Base-by-base conservation (phyloP, 92 coral and sea anemone species). In the Heteractis magnifica region DNA sequence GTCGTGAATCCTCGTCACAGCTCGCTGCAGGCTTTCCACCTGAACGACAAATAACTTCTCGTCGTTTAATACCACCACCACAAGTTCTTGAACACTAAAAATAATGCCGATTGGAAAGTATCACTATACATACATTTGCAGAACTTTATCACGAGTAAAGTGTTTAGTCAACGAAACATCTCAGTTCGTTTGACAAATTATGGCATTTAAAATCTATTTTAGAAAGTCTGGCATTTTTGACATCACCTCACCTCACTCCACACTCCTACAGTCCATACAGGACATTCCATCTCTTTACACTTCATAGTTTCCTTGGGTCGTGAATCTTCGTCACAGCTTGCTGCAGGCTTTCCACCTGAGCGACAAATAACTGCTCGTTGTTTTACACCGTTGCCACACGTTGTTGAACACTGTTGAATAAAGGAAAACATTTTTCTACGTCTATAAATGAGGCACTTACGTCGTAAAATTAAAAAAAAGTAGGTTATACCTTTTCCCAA, bases 241-340 rank as follows among this genome's bases (percentile, higher is more conserved):
- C 44, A 34, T 34, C 44, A 34, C 10, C 65, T 75, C 79, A 94
- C 99, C 92, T 88, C 80, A 21, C 90, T 68, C 99, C 99, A 96
- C 26, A 91, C 84, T 49, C 99, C 98, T 13, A 88, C 84, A 77
- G 85, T 92, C 99, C 99, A 96, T 5, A 73, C 87, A 21, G 94
- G 95, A 75, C 94, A 94, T 60, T 79, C 84, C 52, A 86, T 88
- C 52, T 72, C 80, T 55, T 94, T 94, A 50, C 98, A 95, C 13
- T 34, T 55, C 55, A 41, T 77, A 58, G 87, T 71, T 15, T 70
- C 76, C 6, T 49, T 56, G 60, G 98, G 98, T 41, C 88, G 89
- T 48, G 82, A 18, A 12, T 20, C 68, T 6, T 73, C 77, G 52
- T 89, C 88, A 65, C 98, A 95, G 26, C 12, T 6, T 34, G 44